Conservation (phyloP, 2,888 invertebrate species). For the Malthinus seriepunctatus region DNA sequence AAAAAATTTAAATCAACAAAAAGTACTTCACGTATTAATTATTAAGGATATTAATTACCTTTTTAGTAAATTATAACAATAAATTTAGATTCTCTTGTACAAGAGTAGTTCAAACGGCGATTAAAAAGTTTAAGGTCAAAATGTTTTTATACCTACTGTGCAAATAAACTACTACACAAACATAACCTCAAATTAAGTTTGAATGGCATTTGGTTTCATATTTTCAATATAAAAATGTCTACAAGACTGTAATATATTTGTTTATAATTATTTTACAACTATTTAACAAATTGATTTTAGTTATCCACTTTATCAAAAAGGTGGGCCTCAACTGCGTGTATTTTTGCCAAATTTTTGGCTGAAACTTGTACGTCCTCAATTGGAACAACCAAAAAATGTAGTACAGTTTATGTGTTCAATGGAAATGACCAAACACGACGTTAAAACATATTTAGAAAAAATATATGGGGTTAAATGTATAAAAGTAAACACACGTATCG, state of each 20-base stretch:
- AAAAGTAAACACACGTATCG: conserved; percentile 76
- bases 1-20: too few species aligned
- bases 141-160: too few species aligned
- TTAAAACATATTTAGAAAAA: conserved; percentile 93
- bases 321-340: conserved; percentile 91
- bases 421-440: conserved; percentile 90
- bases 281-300: conserved; percentile 52
- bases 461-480: conserved; percentile 87
- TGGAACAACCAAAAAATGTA: conserved; percentile 74
- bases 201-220: neutral
- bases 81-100: too few species aligned
- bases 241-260: conserved; percentile 10
- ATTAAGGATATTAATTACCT: too few species aligned
- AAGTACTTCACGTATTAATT: too few species aligned
- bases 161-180: too few species aligned
- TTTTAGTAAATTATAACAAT: too few species aligned
- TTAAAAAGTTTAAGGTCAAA: too few species aligned
- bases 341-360: conserved; percentile 98
- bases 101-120: too few species aligned
- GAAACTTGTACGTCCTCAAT: conserved; percentile 77
- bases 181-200: neutral
- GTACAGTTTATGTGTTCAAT: conserved; percentile 90
- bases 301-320: conserved; percentile 90
- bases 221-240: conserved; percentile 6
- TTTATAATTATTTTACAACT: neutral